Evolutionary conservation across 2,797 vertebrate genomes (phyloP), one percentile per base, ranked within the genome.

Genomic region (Sphaeramia orbicularis): DNA sequence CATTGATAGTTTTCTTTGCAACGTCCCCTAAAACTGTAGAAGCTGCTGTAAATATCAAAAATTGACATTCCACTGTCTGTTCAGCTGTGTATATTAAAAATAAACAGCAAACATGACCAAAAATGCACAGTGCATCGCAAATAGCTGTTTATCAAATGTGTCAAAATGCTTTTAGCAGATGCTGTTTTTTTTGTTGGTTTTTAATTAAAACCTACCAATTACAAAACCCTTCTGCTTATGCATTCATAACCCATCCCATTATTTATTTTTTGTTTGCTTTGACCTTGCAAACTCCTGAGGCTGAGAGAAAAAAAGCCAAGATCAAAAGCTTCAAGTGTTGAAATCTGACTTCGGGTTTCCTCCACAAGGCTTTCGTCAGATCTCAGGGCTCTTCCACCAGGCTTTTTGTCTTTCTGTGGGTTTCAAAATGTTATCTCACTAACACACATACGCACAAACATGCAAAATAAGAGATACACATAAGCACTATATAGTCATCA

Each of bases 351-450:
- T 37, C 59, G 69, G 59, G 73, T 64, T 88, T 57, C 55, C 43
- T 76, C 72, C 59, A 11, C 40, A 5, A 45, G 36, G 78, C 73
- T 81, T 85, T 57, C 71, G 59, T 72, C 48, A 43, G 71, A 80
- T 83, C 71, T 73, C 61, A 74, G 38, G 1, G 27, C 78, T 71
- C 51, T 19, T 76, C 61, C 61, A 58, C 21, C 0, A 48, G 60
- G 74, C 43, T 65, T 72, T 80, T 80, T 76, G 77, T 83, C 73
- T 80, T 77, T 62, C 61, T 38, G 49, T 59, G 41, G 7, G 21
- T 47, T 56, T 60, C 49, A 36, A 55, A 81, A 67, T 78, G 63
- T 71, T 82, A 84, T 83, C 78, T 65, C 62, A 36, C 14, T 6
- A 12, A 71, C 44, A 74, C 82, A 85, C 69, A 74, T 82, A 85